These are phyloP conservation scores for Rhinichthys osculus DNA, from an alignment of 2,797 vertebrate species.

Conservation along the genomic window DNA sequence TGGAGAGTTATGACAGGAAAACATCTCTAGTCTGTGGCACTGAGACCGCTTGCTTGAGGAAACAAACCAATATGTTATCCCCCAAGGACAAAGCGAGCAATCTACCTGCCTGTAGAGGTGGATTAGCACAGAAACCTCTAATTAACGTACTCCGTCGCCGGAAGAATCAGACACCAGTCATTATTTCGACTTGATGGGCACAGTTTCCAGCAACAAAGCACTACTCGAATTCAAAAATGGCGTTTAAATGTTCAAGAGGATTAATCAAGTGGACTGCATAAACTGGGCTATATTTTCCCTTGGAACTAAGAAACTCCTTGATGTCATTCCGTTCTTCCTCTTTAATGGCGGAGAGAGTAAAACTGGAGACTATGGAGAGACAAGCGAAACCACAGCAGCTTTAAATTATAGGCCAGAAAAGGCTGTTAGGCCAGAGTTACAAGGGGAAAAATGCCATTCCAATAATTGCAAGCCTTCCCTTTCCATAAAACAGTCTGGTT, in stretches of 20 bases:
- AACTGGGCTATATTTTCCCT: not conserved
- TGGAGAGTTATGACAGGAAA: conserved; percentile 34
- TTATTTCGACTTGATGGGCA: conserved; percentile 55
- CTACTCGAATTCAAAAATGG: conserved; percentile 10
- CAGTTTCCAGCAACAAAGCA: conserved; percentile 17
- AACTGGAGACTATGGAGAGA: conserved; percentile 61
- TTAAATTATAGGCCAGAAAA: conserved; percentile 75
- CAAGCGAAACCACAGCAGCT: conserved; percentile 73
- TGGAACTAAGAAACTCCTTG: conserved; percentile 5
- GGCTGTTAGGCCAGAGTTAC: conserved; percentile 71
- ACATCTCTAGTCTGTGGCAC: conserved; percentile 41
- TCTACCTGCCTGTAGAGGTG: conserved; percentile 58
- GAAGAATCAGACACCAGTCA: conserved; percentile 48
- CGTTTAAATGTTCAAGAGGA: conserved; percentile 7
- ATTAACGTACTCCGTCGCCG: conserved; percentile 38
- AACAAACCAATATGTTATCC: conserved; percentile 57
- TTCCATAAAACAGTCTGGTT: conserved; percentile 73
- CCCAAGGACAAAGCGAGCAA: conserved; percentile 59
- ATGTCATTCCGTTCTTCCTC: conserved; percentile 34
- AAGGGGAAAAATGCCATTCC: conserved; percentile 63
- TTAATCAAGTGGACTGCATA: conserved; percentile 18
- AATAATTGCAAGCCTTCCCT: conserved; percentile 72
- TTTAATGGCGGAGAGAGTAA: conserved; percentile 35
- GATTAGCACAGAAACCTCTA: conserved; percentile 43
- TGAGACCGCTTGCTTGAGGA: conserved; percentile 40